phyloP scores from a whole-genome alignment of 2,797 vertebrate species.

The Phoebastria nigripes region DNA sequence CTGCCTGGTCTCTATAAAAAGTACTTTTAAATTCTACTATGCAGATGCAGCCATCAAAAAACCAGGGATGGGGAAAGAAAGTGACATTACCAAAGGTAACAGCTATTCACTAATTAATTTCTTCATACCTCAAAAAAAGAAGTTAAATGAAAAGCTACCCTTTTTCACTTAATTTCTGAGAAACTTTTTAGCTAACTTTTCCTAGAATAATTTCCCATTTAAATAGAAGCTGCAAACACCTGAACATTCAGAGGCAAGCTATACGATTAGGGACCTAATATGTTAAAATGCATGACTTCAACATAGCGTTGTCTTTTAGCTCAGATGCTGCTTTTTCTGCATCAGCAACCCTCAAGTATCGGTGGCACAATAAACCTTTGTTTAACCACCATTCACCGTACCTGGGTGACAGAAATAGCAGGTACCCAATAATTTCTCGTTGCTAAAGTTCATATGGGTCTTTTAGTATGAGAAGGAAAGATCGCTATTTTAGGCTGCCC shows the following conservation, averaged over 20 bases:
- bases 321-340: not conserved
- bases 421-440: not conserved
- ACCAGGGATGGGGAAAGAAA: not conserved
- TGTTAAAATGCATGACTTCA: not conserved
- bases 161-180: not conserved
- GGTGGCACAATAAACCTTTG: not conserved
- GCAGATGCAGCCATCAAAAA: not conserved
- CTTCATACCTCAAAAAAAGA: not conserved
- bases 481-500: not conserved
- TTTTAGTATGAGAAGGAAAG: not conserved
- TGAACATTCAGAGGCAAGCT: not conserved
- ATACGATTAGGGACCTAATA: rapidly evolving
- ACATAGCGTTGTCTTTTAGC: not conserved
- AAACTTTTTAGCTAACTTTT: not conserved
- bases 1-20: not conserved
- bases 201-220: not conserved
- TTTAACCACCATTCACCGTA: not conserved
- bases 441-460: not conserved
- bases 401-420: not conserved
- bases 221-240: not conserved
- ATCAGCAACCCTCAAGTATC: not conserved
- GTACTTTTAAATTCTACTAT: not conserved
- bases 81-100: not conserved
- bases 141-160: not conserved
- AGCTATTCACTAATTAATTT: not conserved